Percentiles rank a stretch among this genome's conserved stretches.
phyloP scores from a whole-genome alignment of 2,797 vertebrate genomes.

The Eulemur albifrons region DNA sequence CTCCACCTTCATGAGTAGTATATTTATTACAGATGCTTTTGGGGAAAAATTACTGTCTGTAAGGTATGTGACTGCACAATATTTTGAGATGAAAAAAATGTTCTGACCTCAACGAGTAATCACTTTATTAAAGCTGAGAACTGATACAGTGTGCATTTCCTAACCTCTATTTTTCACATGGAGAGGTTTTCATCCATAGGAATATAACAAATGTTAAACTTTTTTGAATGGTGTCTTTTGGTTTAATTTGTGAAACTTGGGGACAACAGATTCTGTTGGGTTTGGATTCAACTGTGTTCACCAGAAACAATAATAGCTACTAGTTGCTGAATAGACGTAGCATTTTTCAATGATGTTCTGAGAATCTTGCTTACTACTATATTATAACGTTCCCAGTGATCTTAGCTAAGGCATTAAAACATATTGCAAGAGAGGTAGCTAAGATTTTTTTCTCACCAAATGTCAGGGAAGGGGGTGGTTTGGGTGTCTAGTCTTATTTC shows the following conservation, averaged over 20 bases:
- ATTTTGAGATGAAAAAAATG: background rate
- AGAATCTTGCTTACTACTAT: constrained; percentile 58
- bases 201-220: background rate
- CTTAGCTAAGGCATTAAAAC: constrained; percentile 63
- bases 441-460: constrained; percentile 57
- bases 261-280: background rate
- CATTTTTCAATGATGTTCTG: constrained; percentile 50
- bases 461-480: constrained; percentile 38
- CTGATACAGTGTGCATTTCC: background rate
- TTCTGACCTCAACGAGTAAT: background rate
- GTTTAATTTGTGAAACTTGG: background rate
- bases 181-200: background rate
- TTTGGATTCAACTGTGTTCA: constrained; percentile 39
- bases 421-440: constrained; percentile 55
- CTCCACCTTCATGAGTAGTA: background rate
- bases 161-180: background rate
- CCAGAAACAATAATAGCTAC: constrained; percentile 51
- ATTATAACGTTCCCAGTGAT: constrained; percentile 50
- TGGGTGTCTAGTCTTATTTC: constrained; percentile 73
- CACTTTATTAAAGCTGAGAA: constrained; percentile 46
- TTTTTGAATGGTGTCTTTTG: constrained; percentile 40
- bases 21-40: background rate
- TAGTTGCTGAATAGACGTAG: constrained; percentile 4
- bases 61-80: background rate
- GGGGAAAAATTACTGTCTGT: background rate